A percentile compares a stretch with the other conserved stretches of the same genome.
Evolutionary conservation across 2,888 invertebrate species (phyloP).

Genomic region (Apodemia zela): DNA sequence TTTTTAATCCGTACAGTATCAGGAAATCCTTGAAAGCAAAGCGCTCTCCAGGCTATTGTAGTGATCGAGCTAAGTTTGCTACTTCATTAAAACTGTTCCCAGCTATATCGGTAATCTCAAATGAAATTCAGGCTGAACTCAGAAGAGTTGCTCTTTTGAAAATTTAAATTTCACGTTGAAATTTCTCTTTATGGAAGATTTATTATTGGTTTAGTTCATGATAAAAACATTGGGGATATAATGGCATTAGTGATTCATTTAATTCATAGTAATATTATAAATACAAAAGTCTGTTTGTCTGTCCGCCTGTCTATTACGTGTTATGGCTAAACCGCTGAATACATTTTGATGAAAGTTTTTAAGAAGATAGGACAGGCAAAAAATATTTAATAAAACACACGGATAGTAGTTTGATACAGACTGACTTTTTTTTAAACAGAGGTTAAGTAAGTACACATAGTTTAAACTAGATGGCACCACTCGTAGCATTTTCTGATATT

Average conservation of each 20-base stretch:
- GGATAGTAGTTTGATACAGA: too few relatives aligned
- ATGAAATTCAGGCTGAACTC: slow-evolving; percentile 8
- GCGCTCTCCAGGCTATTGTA: slow-evolving; percentile 21
- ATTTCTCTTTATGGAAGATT: not conserved
- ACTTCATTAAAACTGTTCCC: slow-evolving; percentile 32
- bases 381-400: too few relatives aligned
- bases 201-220: not conserved
- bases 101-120: slow-evolving; percentile 18
- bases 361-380: too few relatives aligned
- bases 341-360: too few relatives aligned
- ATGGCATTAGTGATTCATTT: not conserved
- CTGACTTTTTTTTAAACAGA: too few relatives aligned
- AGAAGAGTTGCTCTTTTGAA: slow-evolving; percentile 7
- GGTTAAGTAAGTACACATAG: too few relatives aligned
- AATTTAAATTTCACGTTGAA: not conserved
- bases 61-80: slow-evolving; percentile 28
- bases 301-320: too few relatives aligned
- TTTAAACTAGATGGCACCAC: too few relatives aligned
- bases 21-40: slow-evolving; percentile 15
- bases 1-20: slow-evolving; percentile 18
- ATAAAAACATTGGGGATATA: not conserved
- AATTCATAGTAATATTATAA: too few relatives aligned
- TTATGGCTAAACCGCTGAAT: too few relatives aligned
- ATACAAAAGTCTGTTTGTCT: too few relatives aligned
- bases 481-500: too few relatives aligned